Percentiles rank a stretch among this genome's conserved stretches.
phyloP scores from a whole-genome alignment of 2,888 invertebrate species.

The Chloroclystis v-ata region DNA sequence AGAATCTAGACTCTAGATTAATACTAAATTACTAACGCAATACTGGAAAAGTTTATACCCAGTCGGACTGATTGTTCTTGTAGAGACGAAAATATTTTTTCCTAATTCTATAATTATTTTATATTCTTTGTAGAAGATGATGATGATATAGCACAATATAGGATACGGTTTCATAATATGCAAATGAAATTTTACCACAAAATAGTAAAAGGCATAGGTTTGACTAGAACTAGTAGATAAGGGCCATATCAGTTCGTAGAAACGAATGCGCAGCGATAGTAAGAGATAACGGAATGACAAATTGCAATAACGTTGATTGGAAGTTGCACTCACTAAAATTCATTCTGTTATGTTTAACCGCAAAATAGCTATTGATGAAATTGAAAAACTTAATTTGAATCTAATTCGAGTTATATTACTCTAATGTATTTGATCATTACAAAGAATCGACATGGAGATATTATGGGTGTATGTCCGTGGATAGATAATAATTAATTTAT shows the following conservation, averaged over 20 bases:
- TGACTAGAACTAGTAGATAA: constrained; percentile 46
- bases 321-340: constrained; percentile 13
- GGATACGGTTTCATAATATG: too few relatives aligned
- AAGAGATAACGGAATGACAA: constrained; percentile 61
- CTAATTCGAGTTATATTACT: neutral
- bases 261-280: constrained; percentile 62
- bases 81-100: too few relatives aligned
- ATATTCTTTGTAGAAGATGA: too few relatives aligned
- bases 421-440: too few relatives aligned
- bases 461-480: too few relatives aligned
- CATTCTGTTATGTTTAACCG: neutral
- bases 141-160: too few relatives aligned
- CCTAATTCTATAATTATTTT: too few relatives aligned
- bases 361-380: neutral
- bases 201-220: constrained; percentile 17
- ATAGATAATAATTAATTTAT: too few relatives aligned
- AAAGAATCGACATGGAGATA: too few relatives aligned
- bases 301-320: constrained; percentile 58
- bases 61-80: too few relatives aligned
- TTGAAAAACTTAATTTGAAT: neutral
- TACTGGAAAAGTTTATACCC: too few relatives aligned
- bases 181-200: neutral
- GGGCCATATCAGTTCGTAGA: constrained; percentile 59
- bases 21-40: too few relatives aligned
- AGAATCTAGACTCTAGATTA: neutral